A percentile compares a stretch with the other conserved stretches of the same genome.
These are phyloP conservation scores for Volucella zonaria DNA, from an alignment of 2,888 invertebrate genomes.

Conservation along the genomic window DNA sequence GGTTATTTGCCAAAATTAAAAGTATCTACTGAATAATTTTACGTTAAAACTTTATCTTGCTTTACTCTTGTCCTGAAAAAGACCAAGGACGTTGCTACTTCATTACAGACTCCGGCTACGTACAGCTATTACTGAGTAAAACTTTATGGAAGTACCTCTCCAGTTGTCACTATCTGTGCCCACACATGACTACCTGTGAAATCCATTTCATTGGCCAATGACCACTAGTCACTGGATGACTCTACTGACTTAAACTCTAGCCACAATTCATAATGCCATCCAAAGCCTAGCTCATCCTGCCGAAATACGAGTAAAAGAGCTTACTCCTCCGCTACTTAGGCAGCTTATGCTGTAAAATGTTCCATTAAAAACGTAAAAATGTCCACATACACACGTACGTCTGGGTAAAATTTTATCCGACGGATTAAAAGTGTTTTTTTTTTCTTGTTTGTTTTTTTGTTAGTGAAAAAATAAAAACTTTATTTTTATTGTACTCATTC, in stretches of 20 bases:
- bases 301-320: conserved; percentile 28
- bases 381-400: conserved; percentile 9
- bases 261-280: conserved; percentile 29
- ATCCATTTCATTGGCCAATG: neutral
- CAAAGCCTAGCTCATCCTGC: conserved; percentile 17
- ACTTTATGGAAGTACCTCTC: conserved; percentile 10
- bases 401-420: conserved; percentile 45
- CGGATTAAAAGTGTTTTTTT: conserved; percentile 62
- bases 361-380: conserved; percentile 55
- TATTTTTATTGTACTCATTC: conserved; percentile 45
- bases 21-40: neutral
- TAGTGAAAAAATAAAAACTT: conserved; percentile 40
- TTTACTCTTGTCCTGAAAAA: conserved; percentile 3
- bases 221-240: conserved; percentile 12
- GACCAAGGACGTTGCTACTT: conserved; percentile 14
- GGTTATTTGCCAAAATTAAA: conserved; percentile 55
- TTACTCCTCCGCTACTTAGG: conserved; percentile 57
- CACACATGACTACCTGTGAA: conserved; percentile 58
- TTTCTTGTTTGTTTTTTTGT: conserved; percentile 15
- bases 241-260: neutral
- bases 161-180: conserved; percentile 56
- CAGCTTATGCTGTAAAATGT: conserved; percentile 60
- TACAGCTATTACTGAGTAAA: neutral
- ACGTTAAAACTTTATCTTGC: neutral
- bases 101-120: conserved; percentile 7